phyloP scores from a whole-genome alignment of 2,888 invertebrate species.

The Troides oblongomaculatus region DNA sequence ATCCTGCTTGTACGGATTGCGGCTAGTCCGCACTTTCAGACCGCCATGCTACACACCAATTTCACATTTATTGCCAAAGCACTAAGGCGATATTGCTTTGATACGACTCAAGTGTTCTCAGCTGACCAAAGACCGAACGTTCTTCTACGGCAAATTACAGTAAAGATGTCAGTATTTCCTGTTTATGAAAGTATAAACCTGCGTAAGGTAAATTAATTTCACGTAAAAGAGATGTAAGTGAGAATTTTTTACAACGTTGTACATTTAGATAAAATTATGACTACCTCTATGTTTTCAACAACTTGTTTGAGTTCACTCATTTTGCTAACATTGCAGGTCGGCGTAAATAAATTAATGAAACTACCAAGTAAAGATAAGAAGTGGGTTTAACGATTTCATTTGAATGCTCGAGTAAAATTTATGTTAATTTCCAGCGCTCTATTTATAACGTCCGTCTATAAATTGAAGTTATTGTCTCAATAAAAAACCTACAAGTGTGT shows the following conservation, averaged over 20 bases:
- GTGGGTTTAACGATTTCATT: constrained; percentile 25
- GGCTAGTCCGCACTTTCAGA: constrained; percentile 61
- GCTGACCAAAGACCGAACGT: constrained; percentile 49
- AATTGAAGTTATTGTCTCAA: constrained; percentile 26
- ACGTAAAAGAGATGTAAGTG: constrained; percentile 46
- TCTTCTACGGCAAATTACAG: constrained; percentile 63
- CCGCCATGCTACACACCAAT: constrained; percentile 50
- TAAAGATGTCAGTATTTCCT: constrained; percentile 66
- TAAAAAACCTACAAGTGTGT: constrained; percentile 20
- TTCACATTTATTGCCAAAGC: constrained; percentile 62
- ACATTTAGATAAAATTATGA: constrained; percentile 5
- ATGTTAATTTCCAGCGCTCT: constrained; percentile 22
- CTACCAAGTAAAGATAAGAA: constrained; percentile 27
- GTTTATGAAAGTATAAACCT: constrained; percentile 58
- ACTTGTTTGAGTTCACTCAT: constrained; percentile 2
- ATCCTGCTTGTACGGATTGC: constrained; percentile 70
- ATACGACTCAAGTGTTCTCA: constrained; percentile 47
- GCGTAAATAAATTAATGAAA: constrained; percentile 28
- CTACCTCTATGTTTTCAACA: constrained; percentile 32
- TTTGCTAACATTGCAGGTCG: constrained; percentile 20
- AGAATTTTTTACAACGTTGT: neutral
- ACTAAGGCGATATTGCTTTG: constrained; percentile 55
- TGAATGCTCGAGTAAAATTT: constrained; percentile 23
- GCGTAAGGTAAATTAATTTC: constrained; percentile 65
- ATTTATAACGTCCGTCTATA: constrained; percentile 26